Base-by-base conservation (phyloP, 2,113 vertebrate species). In the Pseudois nayaur region DNA sequence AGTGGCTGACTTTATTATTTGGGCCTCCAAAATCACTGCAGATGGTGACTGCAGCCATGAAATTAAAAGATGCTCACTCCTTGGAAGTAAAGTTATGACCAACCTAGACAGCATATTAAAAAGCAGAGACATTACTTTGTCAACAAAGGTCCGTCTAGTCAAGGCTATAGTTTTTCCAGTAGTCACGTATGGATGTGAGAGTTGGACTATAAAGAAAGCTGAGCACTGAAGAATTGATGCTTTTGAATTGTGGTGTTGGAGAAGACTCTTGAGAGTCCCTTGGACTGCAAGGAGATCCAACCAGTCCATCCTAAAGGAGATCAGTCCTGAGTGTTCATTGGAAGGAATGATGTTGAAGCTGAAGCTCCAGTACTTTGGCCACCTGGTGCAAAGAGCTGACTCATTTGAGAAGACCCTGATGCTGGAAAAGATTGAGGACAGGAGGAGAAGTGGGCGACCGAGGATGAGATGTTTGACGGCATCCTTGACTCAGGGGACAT, bases 381-480 rank as follows among this genome's bases (percentile, higher is more conserved):
- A 67, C 33, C 16, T 9, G 8, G 1, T n/a, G 62, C 0, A 0
- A 67, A 17, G 16, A 67, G 16, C 16, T 67, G 33, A n/a, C 33
- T 67, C 62, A 67, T 67, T 67, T 19, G 33, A 67, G 19, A 67
- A 67, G 62, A n/a, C 33, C 8, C 62, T 67, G 62, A 19, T 67
- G 8, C 3, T 67, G 33, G 33, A 16, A n/a, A 67, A 67, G 33
- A 9, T 9, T n/a, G 62, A 19, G 33, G 62, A 19, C 16, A 9
- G 31, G 15, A 62, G 11, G 57, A 31, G 33, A 67, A n/a, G 62
- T 19, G 4, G 33, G 3, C 0, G 2, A 67, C 33, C n/a, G 33
- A 67, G 16, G 33, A 67, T 67, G 33, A 67, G 62, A n/a, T 67
- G 62, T n/a, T 67, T 19, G 33, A 67, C 0, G 1, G 62, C 62